Evolutionary conservation across 1,140 invertebrate genomes (phyloP), one percentile per base, ranked within the genome.

Genomic region (Triops longicaudatus): DNA sequence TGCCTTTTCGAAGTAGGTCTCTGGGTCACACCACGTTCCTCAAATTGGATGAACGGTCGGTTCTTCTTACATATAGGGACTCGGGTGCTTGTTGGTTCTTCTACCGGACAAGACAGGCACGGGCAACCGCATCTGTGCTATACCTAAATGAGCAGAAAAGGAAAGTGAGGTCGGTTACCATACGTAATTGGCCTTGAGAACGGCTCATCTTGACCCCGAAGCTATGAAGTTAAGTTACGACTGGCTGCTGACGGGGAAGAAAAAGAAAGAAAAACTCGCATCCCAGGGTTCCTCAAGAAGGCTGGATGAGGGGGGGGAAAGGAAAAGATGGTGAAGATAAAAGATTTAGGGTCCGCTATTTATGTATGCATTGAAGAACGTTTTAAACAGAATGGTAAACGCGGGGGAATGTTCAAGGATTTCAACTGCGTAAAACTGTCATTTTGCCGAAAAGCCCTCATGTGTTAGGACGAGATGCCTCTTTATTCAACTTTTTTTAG

Each of bases 161-260:
- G 50, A 63, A 63, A 63, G 50, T 63, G 50, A 63, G n/a, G 50
- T 63, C 50, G 50, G 50, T 63, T 63, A 63, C 17, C 50, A 63
- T 37, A 63, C 17, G 50, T 63, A 63, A 63, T 63, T 22, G n/a
- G 50, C 50, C 50, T 63, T 63, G 50, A 17, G 50, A 63, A 63
- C 22, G 31, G 50, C 50, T 63, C 50, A 63, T 63, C 50, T 63
- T 63, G 50, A 63, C 50, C 50, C 50, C 50, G 50, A 63, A 63
- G 50, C 50, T 63, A 63, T 22, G 50, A 37, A 37, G n/a, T 22
- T 12, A 22, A 63, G 50, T 63, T 63, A 63, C 50, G 50, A 63
- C 50, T 63, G n/a, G n/a, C n/a, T 63, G 50, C 50, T 63, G 50
- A 9, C n/a, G 7, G 31, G 31, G 31, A 37, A 37, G n/a, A n/a